Percentiles rank a stretch among this genome's conserved stretches.
phyloP scores from a whole-genome alignment of 2,113 vertebrate genomes.

The Sigmodon hispidus region DNA sequence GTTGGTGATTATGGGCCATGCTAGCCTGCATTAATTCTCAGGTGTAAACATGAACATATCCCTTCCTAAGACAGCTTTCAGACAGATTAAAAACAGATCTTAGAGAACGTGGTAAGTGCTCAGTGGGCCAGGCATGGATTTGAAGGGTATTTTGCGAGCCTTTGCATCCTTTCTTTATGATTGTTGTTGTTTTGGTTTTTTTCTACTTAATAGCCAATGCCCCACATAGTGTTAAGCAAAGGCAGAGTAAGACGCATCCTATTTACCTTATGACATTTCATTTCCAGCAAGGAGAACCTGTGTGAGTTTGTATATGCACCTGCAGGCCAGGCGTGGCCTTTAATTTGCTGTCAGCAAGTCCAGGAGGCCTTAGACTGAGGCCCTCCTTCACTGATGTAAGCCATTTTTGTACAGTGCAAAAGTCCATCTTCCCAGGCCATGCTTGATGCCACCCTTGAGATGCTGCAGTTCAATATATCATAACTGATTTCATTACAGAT shows the following conservation, averaged over 20 bases:
- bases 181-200: no score
- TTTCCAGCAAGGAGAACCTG: not conserved
- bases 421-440: not conserved
- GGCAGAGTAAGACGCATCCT: not conserved
- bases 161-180: not conserved
- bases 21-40: not conserved
- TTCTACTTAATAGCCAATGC: not conserved
- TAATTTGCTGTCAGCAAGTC: not conserved
- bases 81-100: not conserved
- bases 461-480: conserved; percentile 68
- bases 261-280: not conserved
- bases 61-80: not conserved
- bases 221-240: not conserved
- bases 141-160: not conserved
- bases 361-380: not conserved
- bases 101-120: not conserved
- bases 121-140: not conserved
- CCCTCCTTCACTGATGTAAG: conserved; percentile 43
- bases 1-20: not conserved
- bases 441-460: conserved; percentile 54
- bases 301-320: not conserved
- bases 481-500: conserved; percentile 70
- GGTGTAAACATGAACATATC: not conserved
- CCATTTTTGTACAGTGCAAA: conserved; percentile 21
- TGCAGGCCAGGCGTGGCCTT: not conserved